Conservation (phyloP, 1,140 invertebrate species). For the Neotoxoptera formosana region DNA sequence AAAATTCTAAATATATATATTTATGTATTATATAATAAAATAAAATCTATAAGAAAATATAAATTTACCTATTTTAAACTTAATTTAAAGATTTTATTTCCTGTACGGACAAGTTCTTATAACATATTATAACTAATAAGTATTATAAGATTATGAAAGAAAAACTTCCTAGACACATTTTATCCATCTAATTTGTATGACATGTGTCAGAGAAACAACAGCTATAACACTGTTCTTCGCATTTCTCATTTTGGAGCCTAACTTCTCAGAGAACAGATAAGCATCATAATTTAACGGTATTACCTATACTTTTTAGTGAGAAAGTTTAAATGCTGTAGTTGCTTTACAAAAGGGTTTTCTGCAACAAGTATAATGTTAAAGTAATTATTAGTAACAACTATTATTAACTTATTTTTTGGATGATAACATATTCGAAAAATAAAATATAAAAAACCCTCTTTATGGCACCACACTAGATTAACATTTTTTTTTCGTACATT, state of each 20-base stretch:
- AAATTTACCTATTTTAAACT: background rate
- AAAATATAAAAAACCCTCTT: background rate
- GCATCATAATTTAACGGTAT: background rate
- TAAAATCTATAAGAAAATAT: background rate
- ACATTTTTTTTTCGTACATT: background rate
- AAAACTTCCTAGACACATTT: background rate
- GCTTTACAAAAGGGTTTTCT: background rate
- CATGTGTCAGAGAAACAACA: background rate
- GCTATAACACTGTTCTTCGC: background rate
- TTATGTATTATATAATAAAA: background rate
- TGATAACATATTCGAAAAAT: background rate
- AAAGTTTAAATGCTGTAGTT: background rate
- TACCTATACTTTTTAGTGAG: background rate
- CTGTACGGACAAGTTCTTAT: background rate
- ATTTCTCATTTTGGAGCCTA: background rate
- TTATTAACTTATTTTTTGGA: background rate
- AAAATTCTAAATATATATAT: background rate
- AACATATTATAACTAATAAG: too few relatives aligned
- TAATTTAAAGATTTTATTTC: background rate
- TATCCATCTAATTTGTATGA: background rate
- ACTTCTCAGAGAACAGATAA: background rate
- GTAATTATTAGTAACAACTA: background rate
- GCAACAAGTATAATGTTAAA: background rate
- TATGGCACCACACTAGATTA: background rate
- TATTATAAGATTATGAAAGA: background rate